Base-by-base conservation (phyloP, 1,140 invertebrate species). In the Drosophila pseudoananassae region DNA sequence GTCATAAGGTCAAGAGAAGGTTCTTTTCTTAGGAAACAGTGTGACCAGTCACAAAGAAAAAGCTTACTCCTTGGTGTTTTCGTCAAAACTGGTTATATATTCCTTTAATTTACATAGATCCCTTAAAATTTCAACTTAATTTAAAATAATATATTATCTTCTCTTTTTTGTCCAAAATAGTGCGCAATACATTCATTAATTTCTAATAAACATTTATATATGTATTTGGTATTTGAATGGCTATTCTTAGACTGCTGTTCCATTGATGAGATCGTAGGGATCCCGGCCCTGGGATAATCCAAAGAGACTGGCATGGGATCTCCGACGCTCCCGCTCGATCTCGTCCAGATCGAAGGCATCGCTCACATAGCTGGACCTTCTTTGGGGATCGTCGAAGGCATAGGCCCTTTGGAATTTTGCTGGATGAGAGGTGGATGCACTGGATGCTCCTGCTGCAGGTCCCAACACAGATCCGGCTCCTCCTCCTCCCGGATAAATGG, bases 231-330 rank as follows among this genome's bases (percentile, higher is more conserved):
- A 23, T 23, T 23, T 23, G 6, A 23, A 17, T 7, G 4, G 25
- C 8, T 46, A 12, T 23, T 23, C 1, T 33, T 66, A 66, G 46
- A 91, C 90, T n/a, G 90, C 85, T 2, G 90, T 91, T 15, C 90
- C 90, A 57, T 91, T 91, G 50, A 91, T 76, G 36, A 85, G 33
- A 54, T 91, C 90, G 29, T 91, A 91, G 10, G 72, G 77, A 47
- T 91, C 81, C 23, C 65, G 56, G 20, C 31, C 52, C 29, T 45
- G 58, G n/a, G 53, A 27, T 7, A 72, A 25, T 0, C 74, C 71
- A 40, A 91, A 92, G 43, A 92, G 80, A 40, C 69, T 91, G 10
- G 91, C 91, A 74, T 92, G 91, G 4, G 91, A 92, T n/a, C 88
- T 82, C 4, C 91, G 69, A 0, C 91, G 65, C 36, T 92, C 91